Conservation (phyloP, 2,797 vertebrate species). For the Halcyon leucocephala region DNA sequence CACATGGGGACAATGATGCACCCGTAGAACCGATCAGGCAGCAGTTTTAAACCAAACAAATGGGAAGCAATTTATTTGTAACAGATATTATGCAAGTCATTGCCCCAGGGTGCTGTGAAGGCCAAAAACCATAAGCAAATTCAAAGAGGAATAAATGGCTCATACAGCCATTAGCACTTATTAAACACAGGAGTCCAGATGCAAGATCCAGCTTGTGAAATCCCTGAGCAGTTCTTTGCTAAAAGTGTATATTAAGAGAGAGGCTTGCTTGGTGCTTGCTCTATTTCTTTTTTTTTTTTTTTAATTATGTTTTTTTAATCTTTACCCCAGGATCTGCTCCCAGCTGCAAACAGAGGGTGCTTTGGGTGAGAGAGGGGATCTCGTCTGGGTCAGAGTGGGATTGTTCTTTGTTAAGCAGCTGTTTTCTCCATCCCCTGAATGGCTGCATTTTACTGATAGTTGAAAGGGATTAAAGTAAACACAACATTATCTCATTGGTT, state of each 20-base stretch:
- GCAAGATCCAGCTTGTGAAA: neutral
- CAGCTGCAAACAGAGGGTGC: neutral
- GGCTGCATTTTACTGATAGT: neutral
- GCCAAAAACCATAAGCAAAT: neutral
- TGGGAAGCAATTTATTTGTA: neutral
- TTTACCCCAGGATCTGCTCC: neutral
- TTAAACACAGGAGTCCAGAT: neutral
- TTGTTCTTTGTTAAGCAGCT: neutral
- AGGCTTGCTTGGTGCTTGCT: neutral
- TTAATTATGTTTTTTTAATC: neutral
- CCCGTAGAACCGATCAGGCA: rapidly evolving
- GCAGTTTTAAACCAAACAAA: neutral
- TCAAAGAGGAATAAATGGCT: neutral
- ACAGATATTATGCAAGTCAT: neutral
- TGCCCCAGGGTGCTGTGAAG: neutral
- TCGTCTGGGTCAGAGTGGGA: neutral
- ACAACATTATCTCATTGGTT: neutral
- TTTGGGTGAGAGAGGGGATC: neutral
- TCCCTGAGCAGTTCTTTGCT: neutral
- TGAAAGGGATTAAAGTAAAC: slow-evolving; percentile 2
- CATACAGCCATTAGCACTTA: neutral
- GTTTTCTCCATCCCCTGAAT: neutral
- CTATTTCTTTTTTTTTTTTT: neutral
- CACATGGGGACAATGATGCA: neutral
- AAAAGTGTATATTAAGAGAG: neutral